Evolutionary conservation across 2,113 vertebrate genomes (phyloP).

Genomic region (Edolisoma coerulescens): DNA sequence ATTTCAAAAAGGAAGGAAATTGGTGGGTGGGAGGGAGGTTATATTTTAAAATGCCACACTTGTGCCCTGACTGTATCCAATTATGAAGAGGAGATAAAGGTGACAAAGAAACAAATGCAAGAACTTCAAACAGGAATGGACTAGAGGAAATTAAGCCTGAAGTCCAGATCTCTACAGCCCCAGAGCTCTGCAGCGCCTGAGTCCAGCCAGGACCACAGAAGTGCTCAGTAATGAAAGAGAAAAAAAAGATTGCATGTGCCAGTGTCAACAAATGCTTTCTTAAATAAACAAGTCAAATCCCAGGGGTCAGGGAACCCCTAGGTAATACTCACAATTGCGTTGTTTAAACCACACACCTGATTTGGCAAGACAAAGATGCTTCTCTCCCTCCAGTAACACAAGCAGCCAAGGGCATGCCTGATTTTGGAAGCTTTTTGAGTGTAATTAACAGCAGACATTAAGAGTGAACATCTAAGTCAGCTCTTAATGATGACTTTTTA

Average conservation of each 20-base stretch:
- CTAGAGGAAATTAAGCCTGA: background rate
- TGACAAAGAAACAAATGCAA: background rate
- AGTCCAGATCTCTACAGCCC: background rate
- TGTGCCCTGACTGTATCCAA: fast-evolving
- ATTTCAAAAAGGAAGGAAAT: background rate
- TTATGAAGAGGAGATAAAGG: background rate
- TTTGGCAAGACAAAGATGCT: background rate
- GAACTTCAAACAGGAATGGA: background rate
- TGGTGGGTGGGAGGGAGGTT: background rate
- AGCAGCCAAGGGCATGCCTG: background rate
- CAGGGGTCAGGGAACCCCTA: background rate
- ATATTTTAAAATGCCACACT: background rate
- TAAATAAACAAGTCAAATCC: background rate
- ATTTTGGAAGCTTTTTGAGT: background rate
- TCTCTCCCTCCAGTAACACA: background rate
- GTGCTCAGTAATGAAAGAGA: background rate
- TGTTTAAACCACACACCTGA: background rate
- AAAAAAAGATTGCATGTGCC: background rate
- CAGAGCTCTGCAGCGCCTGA: background rate
- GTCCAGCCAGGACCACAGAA: background rate
- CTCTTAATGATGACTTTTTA: background rate
- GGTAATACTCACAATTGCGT: background rate
- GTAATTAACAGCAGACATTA: background rate
- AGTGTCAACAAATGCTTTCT: background rate
- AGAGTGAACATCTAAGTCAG: background rate